Evolutionary conservation across 2,113 vertebrate species (phyloP).

Genomic region (Xenopus borealis): DNA sequence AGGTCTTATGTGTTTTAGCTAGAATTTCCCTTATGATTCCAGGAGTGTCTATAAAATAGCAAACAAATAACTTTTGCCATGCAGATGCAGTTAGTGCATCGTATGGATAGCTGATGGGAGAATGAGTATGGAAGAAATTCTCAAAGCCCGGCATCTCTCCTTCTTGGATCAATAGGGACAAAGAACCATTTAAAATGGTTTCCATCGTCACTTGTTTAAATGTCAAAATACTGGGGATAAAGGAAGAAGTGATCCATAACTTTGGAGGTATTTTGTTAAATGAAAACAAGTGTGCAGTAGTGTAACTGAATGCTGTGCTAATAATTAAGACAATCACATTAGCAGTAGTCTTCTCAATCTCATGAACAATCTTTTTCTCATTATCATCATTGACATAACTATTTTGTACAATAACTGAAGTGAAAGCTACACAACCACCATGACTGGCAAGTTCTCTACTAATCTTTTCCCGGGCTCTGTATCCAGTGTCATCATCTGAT

Average conservation of each 20-base stretch:
- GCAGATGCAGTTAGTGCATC: neutral
- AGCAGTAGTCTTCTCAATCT: too few species aligned
- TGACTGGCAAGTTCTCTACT: too few species aligned
- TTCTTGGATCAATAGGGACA: neutral
- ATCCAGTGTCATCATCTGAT: too few species aligned
- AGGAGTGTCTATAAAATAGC: neutral
- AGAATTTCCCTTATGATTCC: neutral
- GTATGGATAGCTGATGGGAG: neutral
- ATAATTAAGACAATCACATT: too few species aligned
- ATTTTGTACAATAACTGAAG: too few species aligned
- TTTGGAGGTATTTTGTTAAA: neutral
- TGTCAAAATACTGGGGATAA: neutral
- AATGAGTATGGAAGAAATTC: neutral
- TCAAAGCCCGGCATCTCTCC: neutral
- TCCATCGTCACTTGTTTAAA: neutral
- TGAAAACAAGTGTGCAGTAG: too few species aligned
- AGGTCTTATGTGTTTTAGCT: too few species aligned
- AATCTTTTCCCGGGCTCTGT: too few species aligned
- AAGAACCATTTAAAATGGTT: neutral
- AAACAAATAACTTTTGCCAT: neutral
- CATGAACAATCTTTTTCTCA: too few species aligned
- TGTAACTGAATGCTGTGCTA: too few species aligned
- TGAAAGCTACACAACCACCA: too few species aligned
- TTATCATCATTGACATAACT: too few species aligned
- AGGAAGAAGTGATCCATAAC: neutral